These are phyloP conservation scores for Pituophis catenifer DNA, from an alignment of 2,113 vertebrate species.

Conservation along the genomic window DNA sequence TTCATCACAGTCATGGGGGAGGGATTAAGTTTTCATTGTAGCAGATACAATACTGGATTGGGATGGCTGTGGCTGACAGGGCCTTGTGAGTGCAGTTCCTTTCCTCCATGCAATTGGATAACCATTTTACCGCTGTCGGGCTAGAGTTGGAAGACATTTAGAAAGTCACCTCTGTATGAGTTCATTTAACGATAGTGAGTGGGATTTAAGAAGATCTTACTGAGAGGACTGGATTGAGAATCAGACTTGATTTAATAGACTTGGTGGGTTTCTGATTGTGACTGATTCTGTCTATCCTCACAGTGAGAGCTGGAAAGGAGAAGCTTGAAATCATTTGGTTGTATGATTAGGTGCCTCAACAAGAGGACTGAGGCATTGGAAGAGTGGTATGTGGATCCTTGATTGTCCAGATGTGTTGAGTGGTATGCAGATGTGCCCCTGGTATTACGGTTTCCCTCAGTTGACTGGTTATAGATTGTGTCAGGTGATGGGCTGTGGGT, in stretches of 20 bases:
- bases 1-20: background rate
- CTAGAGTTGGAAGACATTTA: background rate
- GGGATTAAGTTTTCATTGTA: background rate
- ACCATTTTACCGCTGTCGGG: background rate
- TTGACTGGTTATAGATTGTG: background rate
- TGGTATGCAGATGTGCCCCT: background rate
- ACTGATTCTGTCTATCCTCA: background rate
- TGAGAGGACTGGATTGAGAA: background rate
- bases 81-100: background rate
- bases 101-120: background rate
- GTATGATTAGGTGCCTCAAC: background rate
- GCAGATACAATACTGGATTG: background rate
- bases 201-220: background rate
- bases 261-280: background rate
- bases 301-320: background rate
- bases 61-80: background rate
- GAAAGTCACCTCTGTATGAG: background rate
- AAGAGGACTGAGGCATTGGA: background rate
- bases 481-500: background rate
- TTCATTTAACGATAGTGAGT: background rate
- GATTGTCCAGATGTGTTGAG: background rate
- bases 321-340: background rate
- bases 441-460: background rate
- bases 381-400: background rate
- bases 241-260: background rate